These are phyloP conservation scores for Mesocentrotus franciscanus DNA, from an alignment of 53 echinoderm and acorn worm genomes.

Conservation along the genomic window DNA sequence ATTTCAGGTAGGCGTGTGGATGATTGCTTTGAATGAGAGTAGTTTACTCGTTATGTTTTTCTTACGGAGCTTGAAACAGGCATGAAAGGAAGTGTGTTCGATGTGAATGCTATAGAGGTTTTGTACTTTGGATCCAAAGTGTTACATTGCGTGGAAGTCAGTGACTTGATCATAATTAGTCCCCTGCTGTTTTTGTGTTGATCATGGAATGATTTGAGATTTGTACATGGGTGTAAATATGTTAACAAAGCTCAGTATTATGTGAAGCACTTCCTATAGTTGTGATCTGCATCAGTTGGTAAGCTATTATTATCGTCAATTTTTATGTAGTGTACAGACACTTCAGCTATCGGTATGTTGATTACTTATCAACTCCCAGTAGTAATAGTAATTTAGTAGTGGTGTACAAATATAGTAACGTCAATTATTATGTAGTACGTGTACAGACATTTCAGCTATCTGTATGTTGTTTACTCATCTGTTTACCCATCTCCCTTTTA, in stretches of 20 bases:
- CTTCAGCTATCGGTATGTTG: too few species aligned
- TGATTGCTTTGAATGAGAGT: neutral
- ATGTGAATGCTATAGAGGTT: neutral
- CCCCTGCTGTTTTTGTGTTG: constrained; percentile 8
- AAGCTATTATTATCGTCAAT: neutral
- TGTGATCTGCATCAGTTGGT: neutral
- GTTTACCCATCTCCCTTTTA: too few species aligned
- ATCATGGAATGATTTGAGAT: neutral
- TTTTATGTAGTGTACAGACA: neutral
- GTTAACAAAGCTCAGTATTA: neutral
- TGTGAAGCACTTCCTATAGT: neutral
- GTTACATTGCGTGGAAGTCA: neutral
- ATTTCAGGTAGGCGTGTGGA: neutral
- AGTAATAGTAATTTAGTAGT: too few species aligned
- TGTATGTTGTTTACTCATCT: too few species aligned
- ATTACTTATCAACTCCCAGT: too few species aligned
- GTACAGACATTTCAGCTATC: too few species aligned
- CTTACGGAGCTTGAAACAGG: neutral
- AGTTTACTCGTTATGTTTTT: neutral
- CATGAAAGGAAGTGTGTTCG: constrained; percentile 1
- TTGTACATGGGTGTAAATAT: neutral
- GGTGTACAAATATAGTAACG: too few species aligned
- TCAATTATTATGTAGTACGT: too few species aligned
- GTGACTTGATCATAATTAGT: too few species aligned
- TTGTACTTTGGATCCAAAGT: constrained; percentile 9